A percentile compares a stretch with the other conserved stretches of the same genome.
These are phyloP conservation scores for Mugil cephalus DNA, from an alignment of 2,113 vertebrate genomes.

Conservation along the genomic window DNA sequence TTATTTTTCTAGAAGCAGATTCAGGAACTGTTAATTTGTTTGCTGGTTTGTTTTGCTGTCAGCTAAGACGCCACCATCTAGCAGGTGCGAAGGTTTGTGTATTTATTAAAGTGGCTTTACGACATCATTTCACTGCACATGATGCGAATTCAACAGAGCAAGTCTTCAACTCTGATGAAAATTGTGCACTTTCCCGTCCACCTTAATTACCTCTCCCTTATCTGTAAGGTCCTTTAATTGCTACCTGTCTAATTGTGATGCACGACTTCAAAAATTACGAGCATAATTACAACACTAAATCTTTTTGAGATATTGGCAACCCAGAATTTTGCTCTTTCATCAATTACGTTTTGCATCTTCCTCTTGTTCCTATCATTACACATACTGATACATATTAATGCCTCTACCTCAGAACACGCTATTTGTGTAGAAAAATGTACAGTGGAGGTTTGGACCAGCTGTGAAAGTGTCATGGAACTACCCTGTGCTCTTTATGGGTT, in stretches of 20 bases:
- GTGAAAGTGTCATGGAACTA: slow-evolving; percentile 58
- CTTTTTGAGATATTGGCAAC: background rate
- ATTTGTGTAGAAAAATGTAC: slow-evolving; percentile 42
- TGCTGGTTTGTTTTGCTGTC: background rate
- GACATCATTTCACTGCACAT: too few relatives aligned
- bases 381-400: slow-evolving; percentile 9
- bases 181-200: background rate
- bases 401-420: background rate
- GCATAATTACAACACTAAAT: background rate
- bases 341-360: background rate
- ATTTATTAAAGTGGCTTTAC: background rate
- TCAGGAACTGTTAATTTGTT: slow-evolving; percentile 5
- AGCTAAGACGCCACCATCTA: background rate
- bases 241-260: slow-evolving; percentile 9
- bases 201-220: background rate
- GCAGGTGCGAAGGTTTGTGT: background rate
- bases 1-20: slow-evolving; percentile 2
- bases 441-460: slow-evolving; percentile 55
- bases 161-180: slow-evolving; percentile 1
- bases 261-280: slow-evolving; percentile 6
- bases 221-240: slow-evolving; percentile 3
- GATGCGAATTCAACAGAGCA: too few relatives aligned
- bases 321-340: background rate
- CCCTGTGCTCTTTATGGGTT: slow-evolving; percentile 50
- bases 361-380: slow-evolving; percentile 4